Base-by-base conservation (phyloP, 2,888 invertebrate genomes). In the Tipula confusa region DNA sequence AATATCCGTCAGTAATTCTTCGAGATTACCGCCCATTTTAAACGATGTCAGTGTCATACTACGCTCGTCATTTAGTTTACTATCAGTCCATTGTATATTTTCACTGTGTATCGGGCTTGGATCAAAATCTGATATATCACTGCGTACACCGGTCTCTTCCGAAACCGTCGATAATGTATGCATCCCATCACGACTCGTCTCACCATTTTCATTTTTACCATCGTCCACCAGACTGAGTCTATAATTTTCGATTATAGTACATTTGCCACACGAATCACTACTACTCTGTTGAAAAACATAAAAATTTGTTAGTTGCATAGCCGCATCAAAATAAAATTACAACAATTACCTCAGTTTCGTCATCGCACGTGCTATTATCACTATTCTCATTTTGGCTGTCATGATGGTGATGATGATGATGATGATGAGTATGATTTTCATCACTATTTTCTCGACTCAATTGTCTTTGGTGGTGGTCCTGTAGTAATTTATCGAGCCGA, bases 401-500 rank as follows among this genome's bases (percentile, higher is more conserved):
- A 29, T 80, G 80, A 80, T 80, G 80, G 15, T 80, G 80, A 9
- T 80, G 80, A 29, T 80, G 80, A 9, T 80, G 80, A 29, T 80
- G 80, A n/a, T 80, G 80, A 29, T 80, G 80, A 15, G 29, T 80
- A 29, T 80, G 80, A 80, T 80, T 80, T 80, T 80, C 80, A n/a
- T 80, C 80, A 15, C 29, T 29, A n/a, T 80, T 80, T 80, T 29
- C 80, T 0, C n/a, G 31, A 29, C 5, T 80, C 6, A 80, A 29
- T 29, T 80, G 29, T 9, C n/a, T 15, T 15, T 29, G 80, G 29
- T 91, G 93, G 84, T 93, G 93, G 18, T 82, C 82, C 36, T 82
- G 82, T 87, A 97, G 91, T 88, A 96, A 92, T 87, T 93, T 94
- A 89, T 96, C 96, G 86, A 97, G 91, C 83, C 95, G 93, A 88